These are phyloP conservation scores for Ptilodon capucinus DNA, from an alignment of 2,888 invertebrate species.

Conservation along the genomic window DNA sequence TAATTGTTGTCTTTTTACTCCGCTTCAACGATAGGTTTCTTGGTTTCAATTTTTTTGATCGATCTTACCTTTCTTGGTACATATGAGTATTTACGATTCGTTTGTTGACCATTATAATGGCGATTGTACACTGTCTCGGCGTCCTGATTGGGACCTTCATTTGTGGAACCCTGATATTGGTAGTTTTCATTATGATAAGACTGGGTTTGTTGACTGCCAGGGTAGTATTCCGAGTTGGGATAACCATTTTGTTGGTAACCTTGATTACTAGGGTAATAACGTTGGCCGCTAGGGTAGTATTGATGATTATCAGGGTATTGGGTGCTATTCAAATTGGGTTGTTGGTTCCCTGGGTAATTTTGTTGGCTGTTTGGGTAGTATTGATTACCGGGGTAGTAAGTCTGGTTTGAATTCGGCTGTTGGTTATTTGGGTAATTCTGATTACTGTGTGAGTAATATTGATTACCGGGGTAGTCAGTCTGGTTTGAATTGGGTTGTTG, in stretches of 20 bases:
- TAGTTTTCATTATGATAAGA: background rate
- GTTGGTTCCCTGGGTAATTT: constrained; percentile 7
- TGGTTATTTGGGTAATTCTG: constrained; percentile 9
- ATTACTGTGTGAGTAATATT: constrained; percentile 11
- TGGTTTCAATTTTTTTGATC: background rate
- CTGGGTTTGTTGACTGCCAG: background rate
- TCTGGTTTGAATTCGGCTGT: constrained; percentile 10
- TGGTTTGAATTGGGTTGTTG: constrained; percentile 3
- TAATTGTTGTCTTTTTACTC: background rate
- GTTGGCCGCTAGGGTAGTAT: constrained; percentile 10
- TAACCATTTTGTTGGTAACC: background rate
- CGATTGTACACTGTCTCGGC: background rate
- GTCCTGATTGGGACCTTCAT: background rate
- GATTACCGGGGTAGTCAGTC: constrained; percentile 11
- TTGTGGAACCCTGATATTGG: background rate
- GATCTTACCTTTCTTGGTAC: background rate
- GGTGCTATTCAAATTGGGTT: constrained; percentile 14
- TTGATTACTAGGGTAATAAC: constrained; percentile 4
- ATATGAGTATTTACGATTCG: background rate
- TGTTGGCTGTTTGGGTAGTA: constrained; percentile 12
- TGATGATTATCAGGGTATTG: constrained; percentile 10
- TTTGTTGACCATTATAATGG: background rate
- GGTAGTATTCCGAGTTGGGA: background rate
- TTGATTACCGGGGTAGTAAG: constrained; percentile 13
- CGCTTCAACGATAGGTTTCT: background rate